Base-by-base conservation (phyloP, 2,888 invertebrate species). In the Aphidius colemani region DNA sequence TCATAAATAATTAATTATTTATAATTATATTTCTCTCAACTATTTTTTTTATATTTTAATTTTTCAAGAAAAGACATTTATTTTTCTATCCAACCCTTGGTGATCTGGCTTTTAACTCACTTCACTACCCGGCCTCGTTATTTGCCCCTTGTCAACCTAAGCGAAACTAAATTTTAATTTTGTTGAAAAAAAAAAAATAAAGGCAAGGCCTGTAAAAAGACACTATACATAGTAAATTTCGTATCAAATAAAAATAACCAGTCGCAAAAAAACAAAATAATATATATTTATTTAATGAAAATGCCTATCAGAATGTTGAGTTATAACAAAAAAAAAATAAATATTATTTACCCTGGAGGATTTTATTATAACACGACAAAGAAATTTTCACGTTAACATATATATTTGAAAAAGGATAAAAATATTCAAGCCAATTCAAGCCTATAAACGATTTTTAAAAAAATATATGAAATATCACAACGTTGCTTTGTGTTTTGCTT, bases 61-160 rank as follows among this genome's bases (percentile, higher is more conserved):
- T 59, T 53, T 59, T 53, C 59, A 55, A 57, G 59, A 40, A 60
- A 58, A 48, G 59, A 53, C 53, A 58, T 59, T 63, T 59, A 53
- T 64, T 64, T 53, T 56, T 60, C 57, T 11, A 57, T 53, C 59
- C 46, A 55, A 48, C 59, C 59, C 58, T 39, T 40, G 44, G 59
- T 46, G 59, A 60, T 60, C 56, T 49, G 49, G 57, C 64, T 64
- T 64, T 64, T 60, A 64, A 64, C 64, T 60, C 57, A 64, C 60
- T 64, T 64, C 60, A 51, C 64, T 60, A 60, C 48, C 41, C 18
- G 3, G 30, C 30, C 55, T 11, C 30, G 1, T 11, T 13, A 13
- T 13, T 18, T 13, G 11, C 13, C 49, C 13, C 49, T 13, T 30
- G 30, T 50, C 41, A 18, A 55, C 55, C 44, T 59, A 46, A 53